phyloP scores from a whole-genome alignment of 2,113 vertebrate species.

The Podilymbus podiceps region DNA sequence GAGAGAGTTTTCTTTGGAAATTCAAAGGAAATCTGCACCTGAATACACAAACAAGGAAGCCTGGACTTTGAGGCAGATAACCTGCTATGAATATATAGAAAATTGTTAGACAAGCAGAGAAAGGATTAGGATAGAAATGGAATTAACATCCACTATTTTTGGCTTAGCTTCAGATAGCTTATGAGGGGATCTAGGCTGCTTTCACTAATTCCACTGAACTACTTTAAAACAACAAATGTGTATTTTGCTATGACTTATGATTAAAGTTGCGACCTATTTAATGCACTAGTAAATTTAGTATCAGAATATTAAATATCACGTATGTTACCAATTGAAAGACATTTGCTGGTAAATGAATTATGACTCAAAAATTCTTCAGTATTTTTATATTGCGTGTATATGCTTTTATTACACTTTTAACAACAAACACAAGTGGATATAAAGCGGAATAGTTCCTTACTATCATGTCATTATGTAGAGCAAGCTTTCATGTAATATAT shows the following conservation, averaged over 20 bases:
- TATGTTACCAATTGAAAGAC: not conserved
- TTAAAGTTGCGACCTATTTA: constrained; percentile 68
- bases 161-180: constrained; percentile 72
- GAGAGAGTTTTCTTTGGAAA: not conserved
- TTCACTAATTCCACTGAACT: constrained; percentile 72
- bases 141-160: constrained; percentile 76
- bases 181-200: constrained; percentile 68
- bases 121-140: constrained; percentile 72
- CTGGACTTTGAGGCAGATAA: not conserved
- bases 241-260: constrained; percentile 63
- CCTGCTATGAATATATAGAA: constrained; percentile 5
- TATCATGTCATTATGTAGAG: not conserved
- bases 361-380: not conserved
- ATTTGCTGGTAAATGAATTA: not conserved
- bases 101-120: constrained; percentile 46
- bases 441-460: not conserved
- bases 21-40: not conserved
- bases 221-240: constrained; percentile 65
- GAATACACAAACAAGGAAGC: not conserved
- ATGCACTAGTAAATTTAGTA: not conserved
- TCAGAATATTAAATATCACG: not conserved
- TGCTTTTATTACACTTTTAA: not conserved
- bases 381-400: not conserved
- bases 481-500: not conserved
- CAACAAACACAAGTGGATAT: not conserved